Conservation (phyloP, 2,888 invertebrate genomes). For the Fragum fragum region DNA sequence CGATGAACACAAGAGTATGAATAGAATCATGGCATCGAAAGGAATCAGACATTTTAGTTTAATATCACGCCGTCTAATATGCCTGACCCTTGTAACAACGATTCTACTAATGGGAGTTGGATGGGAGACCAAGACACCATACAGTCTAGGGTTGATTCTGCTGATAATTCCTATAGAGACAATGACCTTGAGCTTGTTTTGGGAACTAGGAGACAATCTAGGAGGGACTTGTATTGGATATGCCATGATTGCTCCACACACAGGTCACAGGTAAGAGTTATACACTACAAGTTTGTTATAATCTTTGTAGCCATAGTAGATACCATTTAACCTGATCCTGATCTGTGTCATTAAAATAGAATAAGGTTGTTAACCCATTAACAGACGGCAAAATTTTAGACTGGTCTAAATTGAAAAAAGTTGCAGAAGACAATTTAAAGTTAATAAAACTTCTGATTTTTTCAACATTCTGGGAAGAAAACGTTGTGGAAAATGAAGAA, state of each 20-base stretch:
- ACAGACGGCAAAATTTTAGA: too few species aligned
- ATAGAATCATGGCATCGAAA: conserved; percentile 84
- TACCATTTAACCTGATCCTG: too few species aligned
- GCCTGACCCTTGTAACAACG: conserved; percentile 80
- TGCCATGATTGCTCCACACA: conserved; percentile 85
- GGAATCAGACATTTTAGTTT: conserved; percentile 86
- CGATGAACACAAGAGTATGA: conserved; percentile 78
- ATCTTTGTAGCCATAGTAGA: too few species aligned
- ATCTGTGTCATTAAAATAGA: too few species aligned
- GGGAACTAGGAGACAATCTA: conserved; percentile 83
- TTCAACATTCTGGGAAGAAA: too few species aligned
- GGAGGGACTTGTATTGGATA: conserved; percentile 86
- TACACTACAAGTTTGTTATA: too few species aligned
- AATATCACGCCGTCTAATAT: conserved; percentile 83
- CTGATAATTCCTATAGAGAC: conserved; percentile 83
- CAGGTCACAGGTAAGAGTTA: conserved; percentile 80
- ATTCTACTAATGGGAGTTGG: conserved; percentile 80
- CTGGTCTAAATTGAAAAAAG: too few species aligned
- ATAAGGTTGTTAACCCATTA: too few species aligned
- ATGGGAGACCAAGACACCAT: conserved; percentile 84
- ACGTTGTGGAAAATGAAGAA: too few species aligned
- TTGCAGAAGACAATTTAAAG: too few species aligned
- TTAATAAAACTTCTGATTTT: too few species aligned
- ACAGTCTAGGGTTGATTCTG: conserved; percentile 80
- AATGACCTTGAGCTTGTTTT: conserved; percentile 82